Percentiles rank a stretch among this genome's conserved stretches.
phyloP scores from a whole-genome alignment of 1,140 invertebrate species.

The Rhynchophorus ferrugineus region DNA sequence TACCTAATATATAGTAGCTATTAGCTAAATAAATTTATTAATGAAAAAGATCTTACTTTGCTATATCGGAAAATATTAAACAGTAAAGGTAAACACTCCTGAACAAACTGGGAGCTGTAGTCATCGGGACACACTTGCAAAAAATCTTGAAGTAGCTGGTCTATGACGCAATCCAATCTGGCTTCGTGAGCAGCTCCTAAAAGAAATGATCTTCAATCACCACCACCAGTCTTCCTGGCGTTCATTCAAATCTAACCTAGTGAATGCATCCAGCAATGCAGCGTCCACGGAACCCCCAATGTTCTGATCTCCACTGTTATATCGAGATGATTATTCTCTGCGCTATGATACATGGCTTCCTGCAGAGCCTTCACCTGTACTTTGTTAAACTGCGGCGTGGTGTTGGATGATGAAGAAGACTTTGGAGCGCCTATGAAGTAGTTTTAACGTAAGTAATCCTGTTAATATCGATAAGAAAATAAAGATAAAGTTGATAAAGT shows the following conservation, averaged over 20 bases:
- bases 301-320: slow-evolving; percentile 77
- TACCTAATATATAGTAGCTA: too few species aligned
- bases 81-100: slow-evolving; percentile 80
- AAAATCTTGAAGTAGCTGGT: slow-evolving; percentile 84
- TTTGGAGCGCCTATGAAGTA: slow-evolving; percentile 25
- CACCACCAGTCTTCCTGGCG: not conserved
- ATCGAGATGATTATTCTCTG: slow-evolving; percentile 82
- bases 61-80: slow-evolving; percentile 86
- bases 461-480: too few species aligned
- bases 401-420: slow-evolving; percentile 20
- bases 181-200: slow-evolving; percentile 69
- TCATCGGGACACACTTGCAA: slow-evolving; percentile 76
- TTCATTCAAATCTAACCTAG: slow-evolving; percentile 37
- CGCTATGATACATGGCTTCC: slow-evolving; percentile 88
- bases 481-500: slow-evolving; percentile 7
- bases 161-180: slow-evolving; percentile 75
- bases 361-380: slow-evolving; percentile 76
- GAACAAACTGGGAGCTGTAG: slow-evolving; percentile 82
- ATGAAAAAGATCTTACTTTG: too few species aligned
- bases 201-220: not conserved
- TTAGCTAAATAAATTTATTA: too few species aligned
- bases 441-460: slow-evolving; percentile 3
- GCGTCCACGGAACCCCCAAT: slow-evolving; percentile 77
- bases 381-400: slow-evolving; percentile 62
- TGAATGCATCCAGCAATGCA: slow-evolving; percentile 89